A percentile compares a stretch with the other conserved stretches of the same genome.
Evolutionary conservation across 2,888 invertebrate genomes (phyloP).

Genomic region (Odontothrips loti): DNA sequence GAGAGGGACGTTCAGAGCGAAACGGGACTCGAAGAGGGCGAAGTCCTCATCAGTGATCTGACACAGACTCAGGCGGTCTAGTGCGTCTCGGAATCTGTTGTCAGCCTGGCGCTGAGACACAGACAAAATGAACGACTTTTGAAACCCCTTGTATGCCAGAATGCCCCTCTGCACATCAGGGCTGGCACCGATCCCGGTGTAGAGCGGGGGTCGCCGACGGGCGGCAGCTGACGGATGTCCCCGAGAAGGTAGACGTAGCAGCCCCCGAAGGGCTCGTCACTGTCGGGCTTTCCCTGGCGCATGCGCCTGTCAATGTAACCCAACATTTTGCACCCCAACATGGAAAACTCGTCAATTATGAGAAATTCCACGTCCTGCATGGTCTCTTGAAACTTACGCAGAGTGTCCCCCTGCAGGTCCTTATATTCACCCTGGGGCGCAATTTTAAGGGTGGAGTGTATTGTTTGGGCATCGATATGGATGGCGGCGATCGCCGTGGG

Average conservation of each 20-base stretch:
- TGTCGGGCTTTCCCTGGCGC: background rate
- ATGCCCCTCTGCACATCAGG: background rate
- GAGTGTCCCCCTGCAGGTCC: background rate
- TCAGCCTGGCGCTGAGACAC: slow-evolving; percentile 7
- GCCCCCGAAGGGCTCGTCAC: background rate
- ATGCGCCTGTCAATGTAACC: background rate
- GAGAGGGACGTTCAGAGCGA: background rate
- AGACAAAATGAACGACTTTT: background rate
- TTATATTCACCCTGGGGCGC: background rate
- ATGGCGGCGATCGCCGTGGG: background rate
- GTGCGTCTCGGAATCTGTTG: background rate
- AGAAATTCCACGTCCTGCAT: background rate
- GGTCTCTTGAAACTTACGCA: background rate
- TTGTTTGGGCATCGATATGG: background rate
- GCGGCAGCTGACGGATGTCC: background rate
- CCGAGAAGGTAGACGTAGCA: background rate
- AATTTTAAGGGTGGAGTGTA: background rate
- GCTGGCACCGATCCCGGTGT: background rate
- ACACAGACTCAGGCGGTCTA: background rate
- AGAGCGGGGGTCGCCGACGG: background rate
- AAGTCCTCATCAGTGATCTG: background rate
- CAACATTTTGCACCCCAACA: background rate
- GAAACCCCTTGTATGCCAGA: background rate
- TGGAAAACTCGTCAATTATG: background rate
- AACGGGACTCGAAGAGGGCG: background rate